Percentiles rank a stretch among this genome's conserved stretches.
These are phyloP conservation scores for Muscicapa comitata DNA, from an alignment of 2,797 vertebrate species.

Conservation along the genomic window DNA sequence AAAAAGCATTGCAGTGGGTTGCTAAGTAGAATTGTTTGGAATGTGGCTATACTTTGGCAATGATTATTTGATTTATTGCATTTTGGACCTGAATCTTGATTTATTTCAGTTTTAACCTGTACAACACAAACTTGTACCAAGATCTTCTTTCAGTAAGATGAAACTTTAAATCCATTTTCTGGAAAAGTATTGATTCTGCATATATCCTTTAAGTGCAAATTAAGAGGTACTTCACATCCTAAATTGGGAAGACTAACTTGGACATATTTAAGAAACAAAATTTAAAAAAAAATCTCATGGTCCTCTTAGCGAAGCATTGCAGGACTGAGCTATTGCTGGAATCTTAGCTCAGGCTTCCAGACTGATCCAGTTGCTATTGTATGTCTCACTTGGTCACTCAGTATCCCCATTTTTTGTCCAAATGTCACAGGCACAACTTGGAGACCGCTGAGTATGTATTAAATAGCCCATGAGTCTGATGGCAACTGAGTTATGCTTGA, in stretches of 20 bases:
- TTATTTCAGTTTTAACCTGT: background rate
- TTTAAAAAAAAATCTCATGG: accelerated
- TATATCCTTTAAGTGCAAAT: background rate
- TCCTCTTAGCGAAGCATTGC: background rate
- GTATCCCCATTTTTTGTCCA: background rate
- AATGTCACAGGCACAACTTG: background rate
- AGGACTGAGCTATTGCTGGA: background rate
- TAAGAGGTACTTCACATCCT: background rate
- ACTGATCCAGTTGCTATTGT: background rate
- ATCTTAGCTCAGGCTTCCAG: background rate
- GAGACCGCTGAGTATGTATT: accelerated
- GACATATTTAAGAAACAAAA: background rate
- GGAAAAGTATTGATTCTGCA: background rate
- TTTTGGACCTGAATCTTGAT: background rate
- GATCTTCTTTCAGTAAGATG: background rate
- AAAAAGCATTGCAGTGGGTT: background rate
- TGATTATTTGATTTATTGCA: background rate
- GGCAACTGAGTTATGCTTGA: background rate
- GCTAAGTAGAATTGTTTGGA: constrained; percentile 22
- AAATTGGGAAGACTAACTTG: background rate
- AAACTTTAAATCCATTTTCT: background rate
- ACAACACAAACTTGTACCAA: background rate
- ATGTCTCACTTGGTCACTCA: background rate
- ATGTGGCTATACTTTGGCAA: background rate
- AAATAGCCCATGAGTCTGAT: background rate